Evolutionary conservation across 2,797 vertebrate genomes (phyloP), one percentile per base, ranked within the genome.

Genomic region (Anolis apletophallus): DNA sequence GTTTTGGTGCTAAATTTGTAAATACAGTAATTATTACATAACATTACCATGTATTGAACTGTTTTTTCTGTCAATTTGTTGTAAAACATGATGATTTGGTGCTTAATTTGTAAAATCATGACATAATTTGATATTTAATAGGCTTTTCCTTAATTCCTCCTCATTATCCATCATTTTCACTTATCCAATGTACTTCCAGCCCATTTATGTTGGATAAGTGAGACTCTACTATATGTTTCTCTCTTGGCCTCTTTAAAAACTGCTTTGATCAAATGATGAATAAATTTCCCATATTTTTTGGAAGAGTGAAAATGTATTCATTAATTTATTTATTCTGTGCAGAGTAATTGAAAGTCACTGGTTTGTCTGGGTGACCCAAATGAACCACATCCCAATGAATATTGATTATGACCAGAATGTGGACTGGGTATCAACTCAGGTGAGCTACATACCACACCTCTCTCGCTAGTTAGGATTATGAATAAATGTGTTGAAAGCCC

Each of bases 341-440:
- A 95, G 94, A 85, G 89, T 95, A 88, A 92, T 95, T 90, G 96
- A 96, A 86, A 96, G 95, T 17, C 95, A 96, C 93, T 96, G 96
- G 96, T 96, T 96, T 93, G 96, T 96, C 81, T 96, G 96, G 96
- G 72, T 96, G 21, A 96, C 96, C 0, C 96, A 96, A 82, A 96
- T 96, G 96, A 96, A 96, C 80, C 92, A 89, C 74, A 92, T 93
- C 83, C 94, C 96, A 0, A 93, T 96, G 95, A 92, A 96, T 85
- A 97, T 97, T 0, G 96, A 97, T 85, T 94, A 96, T 0, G 97
- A 97, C 80, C 95, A 85, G 80, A 97, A 97, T 0, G 64, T 83
- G 88, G 97, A 97, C 91, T 97, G 97, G 97, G 93, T 97, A 54
- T 95, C 96, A 87, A 95, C 94, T 16, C 97, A 97, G 96, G 97